phyloP scores from a whole-genome alignment of 2,888 invertebrate species.

The Apotomis capreana region DNA sequence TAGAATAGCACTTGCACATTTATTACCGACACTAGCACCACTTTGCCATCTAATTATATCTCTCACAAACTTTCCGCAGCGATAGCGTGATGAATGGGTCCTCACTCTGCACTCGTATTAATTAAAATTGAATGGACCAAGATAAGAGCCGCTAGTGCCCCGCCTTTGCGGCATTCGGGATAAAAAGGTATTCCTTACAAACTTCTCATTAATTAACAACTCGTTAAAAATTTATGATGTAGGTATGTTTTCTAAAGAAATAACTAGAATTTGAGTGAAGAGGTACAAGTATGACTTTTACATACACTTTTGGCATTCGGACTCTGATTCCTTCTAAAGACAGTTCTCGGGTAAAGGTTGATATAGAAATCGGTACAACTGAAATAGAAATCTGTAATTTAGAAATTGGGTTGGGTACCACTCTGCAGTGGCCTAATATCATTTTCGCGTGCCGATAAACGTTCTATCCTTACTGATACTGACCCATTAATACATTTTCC shows the following conservation, averaged over 20 bases:
- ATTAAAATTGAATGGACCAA: slow-evolving; percentile 14
- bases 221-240: not conserved
- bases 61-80: slow-evolving; percentile 21
- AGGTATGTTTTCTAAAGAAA: not conserved
- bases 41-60: slow-evolving; percentile 7
- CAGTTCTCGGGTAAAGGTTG: too few relatives aligned
- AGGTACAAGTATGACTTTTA: too few relatives aligned
- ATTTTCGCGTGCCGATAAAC: too few relatives aligned
- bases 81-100: slow-evolving; percentile 17
- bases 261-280: too few relatives aligned
- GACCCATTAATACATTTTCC: too few relatives aligned
- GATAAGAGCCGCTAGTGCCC: slow-evolving; percentile 5
- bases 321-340: too few relatives aligned
- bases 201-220: not conserved
- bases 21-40: not conserved
- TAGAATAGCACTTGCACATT: not conserved
- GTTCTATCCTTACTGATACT: too few relatives aligned
- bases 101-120: slow-evolving; percentile 10
- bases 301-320: too few relatives aligned
- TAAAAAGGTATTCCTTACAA: not conserved
- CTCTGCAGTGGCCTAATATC: too few relatives aligned
- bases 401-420: too few relatives aligned
- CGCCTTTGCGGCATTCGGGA: not conserved
- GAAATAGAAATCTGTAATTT: too few relatives aligned
- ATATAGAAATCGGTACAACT: too few relatives aligned